These are phyloP conservation scores for Eupeodes luniger DNA, from an alignment of 2,888 invertebrate species.

Conservation along the genomic window DNA sequence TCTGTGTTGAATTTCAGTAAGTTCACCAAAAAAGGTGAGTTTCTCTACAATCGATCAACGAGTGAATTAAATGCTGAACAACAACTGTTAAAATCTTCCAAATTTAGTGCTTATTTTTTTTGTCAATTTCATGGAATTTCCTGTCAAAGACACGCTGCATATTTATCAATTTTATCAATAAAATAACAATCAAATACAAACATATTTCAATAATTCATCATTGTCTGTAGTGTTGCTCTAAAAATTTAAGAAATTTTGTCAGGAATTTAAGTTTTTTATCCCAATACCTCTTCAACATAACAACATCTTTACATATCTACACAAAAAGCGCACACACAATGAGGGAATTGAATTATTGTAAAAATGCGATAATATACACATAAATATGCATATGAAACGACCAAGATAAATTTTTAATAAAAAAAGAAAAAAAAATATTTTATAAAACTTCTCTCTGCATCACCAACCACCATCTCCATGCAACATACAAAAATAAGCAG, in stretches of 20 bases:
- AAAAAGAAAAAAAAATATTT: conserved; percentile 14
- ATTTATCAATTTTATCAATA: conserved; percentile 2
- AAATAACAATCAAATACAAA: conserved; percentile 1
- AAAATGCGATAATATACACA: conserved; percentile 73
- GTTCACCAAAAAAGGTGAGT: too few species aligned
- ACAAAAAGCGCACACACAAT: neutral
- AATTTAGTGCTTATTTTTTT: too few species aligned
- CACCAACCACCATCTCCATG: conserved; percentile 2
- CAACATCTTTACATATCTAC: conserved; percentile 12
- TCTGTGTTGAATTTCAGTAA: too few species aligned
- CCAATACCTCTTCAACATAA: neutral
- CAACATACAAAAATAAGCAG: conserved; percentile 8
- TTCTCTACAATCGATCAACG: too few species aligned
- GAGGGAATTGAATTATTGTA: conserved; percentile 60
- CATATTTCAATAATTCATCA: neutral
- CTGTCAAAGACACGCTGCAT: neutral
- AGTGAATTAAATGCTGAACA: too few species aligned
- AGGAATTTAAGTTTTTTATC: conserved; percentile 6
- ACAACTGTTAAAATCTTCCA: too few species aligned
- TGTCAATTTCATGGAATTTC: neutral
- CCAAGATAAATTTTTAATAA: conserved; percentile 48
- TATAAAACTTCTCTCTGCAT: conserved; percentile 23
- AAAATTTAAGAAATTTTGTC: conserved; percentile 8
- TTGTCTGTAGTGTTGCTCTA: neutral
- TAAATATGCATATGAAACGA: conserved; percentile 65